Evolutionary conservation across 2,888 invertebrate genomes (phyloP).

Genomic region (Noctuana brunneofusca): DNA sequence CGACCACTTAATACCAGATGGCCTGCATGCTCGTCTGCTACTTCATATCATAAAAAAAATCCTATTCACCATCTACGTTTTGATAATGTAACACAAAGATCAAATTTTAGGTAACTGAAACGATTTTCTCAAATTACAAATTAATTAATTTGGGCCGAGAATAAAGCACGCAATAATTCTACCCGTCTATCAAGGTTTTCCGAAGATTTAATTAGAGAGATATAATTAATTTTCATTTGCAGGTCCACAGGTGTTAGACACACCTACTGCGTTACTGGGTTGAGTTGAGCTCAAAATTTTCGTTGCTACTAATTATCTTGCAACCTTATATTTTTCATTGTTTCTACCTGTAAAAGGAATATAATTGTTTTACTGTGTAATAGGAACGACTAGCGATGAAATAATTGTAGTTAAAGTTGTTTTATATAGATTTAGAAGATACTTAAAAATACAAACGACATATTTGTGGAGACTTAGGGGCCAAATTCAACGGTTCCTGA

Average conservation of each 20-base stretch:
- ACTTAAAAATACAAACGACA: too few relatives aligned
- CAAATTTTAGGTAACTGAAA: too few relatives aligned
- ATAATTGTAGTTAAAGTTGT: too few relatives aligned
- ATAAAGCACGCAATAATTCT: slow-evolving; percentile 6
- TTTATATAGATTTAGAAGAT: too few relatives aligned
- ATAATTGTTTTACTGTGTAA: background rate
- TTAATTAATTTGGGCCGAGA: background rate
- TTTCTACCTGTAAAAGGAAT: background rate
- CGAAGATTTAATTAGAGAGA: slow-evolving; percentile 9
- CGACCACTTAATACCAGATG: too few relatives aligned
- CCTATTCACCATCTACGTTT: too few relatives aligned
- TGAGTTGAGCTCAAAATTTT: background rate
- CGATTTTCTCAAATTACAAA: background rate
- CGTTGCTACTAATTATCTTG: background rate
- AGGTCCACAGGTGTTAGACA: background rate
- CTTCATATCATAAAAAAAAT: too few relatives aligned
- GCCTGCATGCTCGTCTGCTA: too few relatives aligned
- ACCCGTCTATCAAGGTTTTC: slow-evolving; percentile 10
- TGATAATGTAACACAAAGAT: too few relatives aligned
- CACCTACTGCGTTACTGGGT: too few relatives aligned
- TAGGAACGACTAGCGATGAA: background rate
- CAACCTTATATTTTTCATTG: background rate
- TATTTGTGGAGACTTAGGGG: too few relatives aligned
- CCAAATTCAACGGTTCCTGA: too few relatives aligned
- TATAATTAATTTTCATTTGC: slow-evolving; percentile 18